A percentile compares a stretch with the other conserved stretches of the same genome.
Evolutionary conservation across 1,140 invertebrate genomes (phyloP).

Genomic region (Pomacea maculata): DNA sequence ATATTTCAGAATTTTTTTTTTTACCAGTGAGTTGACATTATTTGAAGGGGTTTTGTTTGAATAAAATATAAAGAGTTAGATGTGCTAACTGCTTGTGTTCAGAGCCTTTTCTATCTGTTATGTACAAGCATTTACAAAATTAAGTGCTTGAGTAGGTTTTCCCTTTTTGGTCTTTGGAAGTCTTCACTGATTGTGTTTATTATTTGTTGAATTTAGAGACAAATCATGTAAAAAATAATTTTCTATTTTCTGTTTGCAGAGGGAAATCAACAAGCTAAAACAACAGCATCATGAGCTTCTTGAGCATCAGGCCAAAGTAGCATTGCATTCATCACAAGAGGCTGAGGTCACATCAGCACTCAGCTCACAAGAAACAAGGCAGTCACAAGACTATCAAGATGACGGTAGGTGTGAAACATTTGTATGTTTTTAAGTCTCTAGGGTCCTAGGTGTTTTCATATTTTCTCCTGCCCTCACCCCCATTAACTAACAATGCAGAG

Average conservation of each 20-base stretch:
- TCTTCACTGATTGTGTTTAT: background rate
- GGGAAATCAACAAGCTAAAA: slow-evolving; percentile 45
- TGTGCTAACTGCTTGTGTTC: background rate
- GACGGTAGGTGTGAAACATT: slow-evolving; percentile 1
- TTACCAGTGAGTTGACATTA: too few relatives aligned
- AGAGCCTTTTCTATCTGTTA: background rate
- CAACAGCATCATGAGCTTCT: slow-evolving; percentile 43
- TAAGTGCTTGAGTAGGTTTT: too few relatives aligned
- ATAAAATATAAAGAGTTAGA: background rate
- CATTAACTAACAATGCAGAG: too few relatives aligned
- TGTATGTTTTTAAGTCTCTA: background rate
- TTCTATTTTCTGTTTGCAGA: slow-evolving; percentile 33
- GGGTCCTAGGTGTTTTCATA: too few relatives aligned
- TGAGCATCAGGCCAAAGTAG: slow-evolving; percentile 36
- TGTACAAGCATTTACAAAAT: too few relatives aligned
- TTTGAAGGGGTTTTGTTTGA: too few relatives aligned
- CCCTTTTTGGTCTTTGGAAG: too few relatives aligned
- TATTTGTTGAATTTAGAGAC: background rate
- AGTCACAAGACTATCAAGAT: slow-evolving; percentile 10
- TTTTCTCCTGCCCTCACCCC: too few relatives aligned
- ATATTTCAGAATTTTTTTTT: too few relatives aligned
- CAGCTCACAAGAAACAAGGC: background rate
- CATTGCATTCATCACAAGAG: slow-evolving; percentile 12
- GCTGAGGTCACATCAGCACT: background rate
- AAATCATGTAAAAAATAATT: background rate